Evolutionary conservation across 1,140 invertebrate genomes (phyloP).

Genomic region (Cherax destructor): DNA sequence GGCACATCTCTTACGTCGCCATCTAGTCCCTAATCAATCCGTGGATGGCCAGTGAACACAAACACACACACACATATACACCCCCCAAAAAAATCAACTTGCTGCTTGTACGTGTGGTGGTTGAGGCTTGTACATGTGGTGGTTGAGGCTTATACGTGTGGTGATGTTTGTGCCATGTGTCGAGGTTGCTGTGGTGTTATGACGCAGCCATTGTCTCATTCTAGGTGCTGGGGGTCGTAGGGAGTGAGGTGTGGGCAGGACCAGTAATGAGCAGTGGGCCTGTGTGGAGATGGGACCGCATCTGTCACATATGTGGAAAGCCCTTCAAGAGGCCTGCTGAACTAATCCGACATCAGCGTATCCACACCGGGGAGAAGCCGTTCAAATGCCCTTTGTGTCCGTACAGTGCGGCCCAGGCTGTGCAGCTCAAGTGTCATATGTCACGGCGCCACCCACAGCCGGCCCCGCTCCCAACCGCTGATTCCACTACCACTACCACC

Average conservation of each 20-base stretch:
- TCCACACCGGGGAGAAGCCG: conserved; percentile 62
- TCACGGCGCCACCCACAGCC: conserved; percentile 51
- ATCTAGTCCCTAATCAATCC: conserved; percentile 27
- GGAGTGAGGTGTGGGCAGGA: conserved; percentile 57
- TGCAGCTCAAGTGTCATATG: conserved; percentile 54
- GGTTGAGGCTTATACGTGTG: neutral
- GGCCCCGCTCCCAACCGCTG: neutral
- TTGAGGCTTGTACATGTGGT: neutral
- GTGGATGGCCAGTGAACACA: conserved; percentile 21
- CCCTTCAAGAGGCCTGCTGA: conserved; percentile 56
- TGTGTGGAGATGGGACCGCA: conserved; percentile 47
- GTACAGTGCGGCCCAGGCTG: conserved; percentile 51
- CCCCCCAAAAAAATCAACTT: neutral
- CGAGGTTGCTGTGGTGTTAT: conserved; percentile 19
- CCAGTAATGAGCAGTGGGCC: conserved; percentile 33
- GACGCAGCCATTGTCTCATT: conserved; percentile 59
- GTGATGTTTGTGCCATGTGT: conserved; percentile 1
- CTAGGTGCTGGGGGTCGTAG: conserved; percentile 58
- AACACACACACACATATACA: neutral
- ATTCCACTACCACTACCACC: neutral
- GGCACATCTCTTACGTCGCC: conserved; percentile 53
- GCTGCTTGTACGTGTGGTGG: neutral
- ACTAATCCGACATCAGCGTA: conserved; percentile 42
- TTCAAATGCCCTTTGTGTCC: conserved; percentile 49
- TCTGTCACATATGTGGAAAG: conserved; percentile 58